Evolutionary conservation across 2,113 vertebrate genomes (phyloP), one percentile per base, ranked within the genome.

Genomic region (Dicrurus megarhynchus): DNA sequence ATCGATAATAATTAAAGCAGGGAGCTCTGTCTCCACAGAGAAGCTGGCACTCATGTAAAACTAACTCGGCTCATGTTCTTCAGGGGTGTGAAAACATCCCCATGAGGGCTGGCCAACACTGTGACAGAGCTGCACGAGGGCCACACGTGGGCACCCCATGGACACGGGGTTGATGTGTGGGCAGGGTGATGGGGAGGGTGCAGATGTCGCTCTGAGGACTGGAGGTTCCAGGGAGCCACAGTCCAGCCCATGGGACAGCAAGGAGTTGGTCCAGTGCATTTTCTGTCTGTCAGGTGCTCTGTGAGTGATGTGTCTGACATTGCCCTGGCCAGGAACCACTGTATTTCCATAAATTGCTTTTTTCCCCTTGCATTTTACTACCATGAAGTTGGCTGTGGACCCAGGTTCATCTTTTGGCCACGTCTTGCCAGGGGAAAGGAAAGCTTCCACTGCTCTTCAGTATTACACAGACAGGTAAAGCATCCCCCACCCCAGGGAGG

Each of bases 41-140:
- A 63, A 52, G 68, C 53, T 0, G 0, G 64, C 64, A 17, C 47
- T 89, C 44, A 12, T 26, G 73, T 75, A 81, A 81, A 92, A 74
- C 69, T 19, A 23, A 15, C 55, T 44, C 0, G 0, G 79, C 37
- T 92, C 7, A 0, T 61, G 56, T 75, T 84, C 68, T 60, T 65
- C 0, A 1, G 6, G 41, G 19, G 9, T 32, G 44, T 39, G 61
- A 21, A n/a, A 32, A 42, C 2, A 57, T 44, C 57, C 64, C 84
- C 0, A 0, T 0, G 1, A 49, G 59, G 32, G 50, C 23, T 42
- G 30, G 42, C 1, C 6, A 46, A 4, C 1, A 1, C 46, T 10
- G 2, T 7, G 28, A 26, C 68, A 28, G 6, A 49, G 52, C 63
- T 84, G 80, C 60, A 22, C 80, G 16, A 53, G 50, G 6, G 8